Evolutionary conservation across 2,113 vertebrate species (phyloP).

Genomic region (Thryonomys swinderianus): DNA sequence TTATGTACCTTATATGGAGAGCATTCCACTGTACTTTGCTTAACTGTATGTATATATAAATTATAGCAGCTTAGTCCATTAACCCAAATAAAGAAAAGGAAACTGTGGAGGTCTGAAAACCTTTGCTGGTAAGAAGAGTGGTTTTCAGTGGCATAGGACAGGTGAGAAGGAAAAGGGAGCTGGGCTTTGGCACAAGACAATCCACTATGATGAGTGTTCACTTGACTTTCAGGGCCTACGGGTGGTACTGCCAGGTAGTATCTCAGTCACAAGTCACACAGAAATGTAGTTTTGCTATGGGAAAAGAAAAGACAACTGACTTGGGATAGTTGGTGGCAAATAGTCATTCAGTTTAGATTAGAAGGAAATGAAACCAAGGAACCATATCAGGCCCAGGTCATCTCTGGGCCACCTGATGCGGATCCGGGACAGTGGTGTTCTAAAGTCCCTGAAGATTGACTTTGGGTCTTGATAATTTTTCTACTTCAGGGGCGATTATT

Average conservation of each 20-base stretch:
- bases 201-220: neutral
- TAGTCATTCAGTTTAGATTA: conserved; percentile 19
- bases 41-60: neutral
- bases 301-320: conserved; percentile 26
- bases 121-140: conserved; percentile 1
- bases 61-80: neutral
- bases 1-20: neutral
- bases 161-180: neutral
- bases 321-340: neutral
- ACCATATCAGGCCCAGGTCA: neutral
- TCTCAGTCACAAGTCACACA: neutral
- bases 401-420: neutral
- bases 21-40: conserved; percentile 41
- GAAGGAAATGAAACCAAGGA: conserved; percentile 28
- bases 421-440: neutral
- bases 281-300: conserved; percentile 24
- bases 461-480: neutral
- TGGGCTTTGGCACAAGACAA: neutral
- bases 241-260: neutral
- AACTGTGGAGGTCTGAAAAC: conserved; percentile 35
- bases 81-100: conserved; percentile 3
- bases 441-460: neutral
- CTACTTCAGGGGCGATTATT: neutral
- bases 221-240: conserved; percentile 11
- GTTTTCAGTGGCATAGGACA: neutral